Base-by-base conservation (phyloP, 2,888 invertebrate genomes). In the Callinectes sapidus region DNA sequence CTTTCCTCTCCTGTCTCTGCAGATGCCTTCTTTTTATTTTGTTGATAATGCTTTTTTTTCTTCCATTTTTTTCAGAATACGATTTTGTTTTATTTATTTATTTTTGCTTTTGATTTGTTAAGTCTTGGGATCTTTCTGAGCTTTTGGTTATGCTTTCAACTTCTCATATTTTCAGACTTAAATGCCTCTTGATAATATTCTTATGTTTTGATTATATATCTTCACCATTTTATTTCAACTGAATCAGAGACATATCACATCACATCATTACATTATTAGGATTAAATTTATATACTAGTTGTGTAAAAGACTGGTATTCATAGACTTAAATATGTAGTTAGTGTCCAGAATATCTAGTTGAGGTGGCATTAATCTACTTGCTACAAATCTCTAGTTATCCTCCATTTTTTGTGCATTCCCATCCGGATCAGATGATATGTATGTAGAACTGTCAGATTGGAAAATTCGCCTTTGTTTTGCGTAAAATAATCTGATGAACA, bases 151-250 rank as follows among this genome's bases (percentile, higher is more conserved):
- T 35, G 18, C 3, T 35, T 81, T 81, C 35, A 81, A 81, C n/a
- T 81, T 81, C 14, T 32, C 3, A 35, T 81, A 13, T 35, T 81
- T 81, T 81, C 81, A n/a, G 81, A 81, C 35, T 35, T 1, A 16
- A 5, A 35, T 71, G 23, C 8, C 71, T 71, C n/a, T 28, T 71
- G 28, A 71, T 42, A 87, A n/a, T 23, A 35, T 87, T 35, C 28
- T 35, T 85, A 23, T 71, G 28, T 71, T 71, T 71, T 28, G 14
- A 87, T 42, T 39, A 23, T 35, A 87, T 54, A 48, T 42, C 48
- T 48, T 42, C 48, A 87, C 16, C 42, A 16, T 87, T 87, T 87
- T 48, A 23, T 54, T 87, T 87, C 28, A 54, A 48, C 32, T 87
- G 48, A 48, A 48, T 48, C 32, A 14, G 23, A 54, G 8, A 87